Evolutionary conservation across 2,888 invertebrate species (phyloP).

Genomic region (Amphipoea lucens): DNA sequence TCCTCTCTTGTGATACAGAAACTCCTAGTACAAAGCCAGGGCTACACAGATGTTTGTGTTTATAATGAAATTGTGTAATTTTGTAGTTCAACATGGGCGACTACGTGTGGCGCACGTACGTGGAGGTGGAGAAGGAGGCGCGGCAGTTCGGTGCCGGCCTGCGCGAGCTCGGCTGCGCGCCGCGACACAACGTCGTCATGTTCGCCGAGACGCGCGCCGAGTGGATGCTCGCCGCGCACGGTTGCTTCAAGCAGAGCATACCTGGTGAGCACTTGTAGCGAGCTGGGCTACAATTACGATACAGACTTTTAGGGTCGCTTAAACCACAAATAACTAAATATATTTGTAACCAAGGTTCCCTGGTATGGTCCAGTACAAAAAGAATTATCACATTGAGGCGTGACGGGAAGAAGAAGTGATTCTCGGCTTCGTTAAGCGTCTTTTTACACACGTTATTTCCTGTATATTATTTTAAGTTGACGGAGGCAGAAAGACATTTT

Average conservation of each 20-base stretch:
- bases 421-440: background rate
- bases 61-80: background rate
- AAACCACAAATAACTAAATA: background rate
- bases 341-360: background rate
- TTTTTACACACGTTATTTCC: background rate
- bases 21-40: background rate
- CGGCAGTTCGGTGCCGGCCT: conserved; percentile 96
- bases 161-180: conserved; percentile 93
- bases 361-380: background rate
- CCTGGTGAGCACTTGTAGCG: conserved; percentile 90
- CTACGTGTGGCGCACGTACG: conserved; percentile 96
- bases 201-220: conserved; percentile 99
- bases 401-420: background rate
- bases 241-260: conserved; percentile 98
- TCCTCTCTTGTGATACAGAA: background rate
- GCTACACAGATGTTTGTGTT: background rate
- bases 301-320: too few species aligned
- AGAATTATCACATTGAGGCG: too few species aligned
- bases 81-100: conserved; percentile 97
- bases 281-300: background rate
- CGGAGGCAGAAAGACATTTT: background rate
- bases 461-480: background rate
- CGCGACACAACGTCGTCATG: conserved; percentile 95
- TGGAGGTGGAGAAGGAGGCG: conserved; percentile 94
- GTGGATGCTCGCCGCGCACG: conserved; percentile 99